Evolutionary conservation across 2,888 invertebrate genomes (phyloP).

Genomic region (Eristalis pertinax): DNA sequence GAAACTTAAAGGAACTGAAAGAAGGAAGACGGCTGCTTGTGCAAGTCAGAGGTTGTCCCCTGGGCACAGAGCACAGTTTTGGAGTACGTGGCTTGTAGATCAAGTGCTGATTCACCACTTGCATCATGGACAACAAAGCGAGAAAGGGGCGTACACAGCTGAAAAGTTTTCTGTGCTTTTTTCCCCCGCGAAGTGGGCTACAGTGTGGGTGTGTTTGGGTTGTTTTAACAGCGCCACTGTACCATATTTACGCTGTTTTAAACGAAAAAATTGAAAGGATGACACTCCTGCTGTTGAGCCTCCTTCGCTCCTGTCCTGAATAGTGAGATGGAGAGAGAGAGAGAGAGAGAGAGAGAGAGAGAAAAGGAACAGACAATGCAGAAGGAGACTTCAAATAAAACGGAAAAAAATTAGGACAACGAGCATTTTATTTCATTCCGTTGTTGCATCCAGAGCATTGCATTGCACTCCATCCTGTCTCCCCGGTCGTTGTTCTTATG

Average conservation of each 20-base stretch:
- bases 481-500: conserved; percentile 48
- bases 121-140: conserved; percentile 35
- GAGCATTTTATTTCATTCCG: conserved; percentile 53
- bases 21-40: neutral
- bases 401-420: conserved; percentile 62
- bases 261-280: conserved; percentile 33
- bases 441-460: conserved; percentile 54
- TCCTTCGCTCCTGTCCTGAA: neutral
- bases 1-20: conserved; percentile 1
- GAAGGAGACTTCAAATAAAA: conserved; percentile 51
- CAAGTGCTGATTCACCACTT: conserved; percentile 68
- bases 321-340: neutral
- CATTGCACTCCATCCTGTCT: neutral
- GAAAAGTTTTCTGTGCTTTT: conserved; percentile 1
- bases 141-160: conserved; percentile 13
- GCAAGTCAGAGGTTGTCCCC: conserved; percentile 36
- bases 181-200: neutral
- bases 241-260: conserved; percentile 38
- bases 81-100: conserved; percentile 65
- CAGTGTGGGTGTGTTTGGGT: neutral
- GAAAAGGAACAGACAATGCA: neutral
- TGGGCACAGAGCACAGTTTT: conserved; percentile 37
- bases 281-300: conserved; percentile 51
- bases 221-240: conserved; percentile 34
- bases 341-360: no score